phyloP scores from a whole-genome alignment of 92 coral and sea anemone species.

The Pocillopora meandrina region DNA sequence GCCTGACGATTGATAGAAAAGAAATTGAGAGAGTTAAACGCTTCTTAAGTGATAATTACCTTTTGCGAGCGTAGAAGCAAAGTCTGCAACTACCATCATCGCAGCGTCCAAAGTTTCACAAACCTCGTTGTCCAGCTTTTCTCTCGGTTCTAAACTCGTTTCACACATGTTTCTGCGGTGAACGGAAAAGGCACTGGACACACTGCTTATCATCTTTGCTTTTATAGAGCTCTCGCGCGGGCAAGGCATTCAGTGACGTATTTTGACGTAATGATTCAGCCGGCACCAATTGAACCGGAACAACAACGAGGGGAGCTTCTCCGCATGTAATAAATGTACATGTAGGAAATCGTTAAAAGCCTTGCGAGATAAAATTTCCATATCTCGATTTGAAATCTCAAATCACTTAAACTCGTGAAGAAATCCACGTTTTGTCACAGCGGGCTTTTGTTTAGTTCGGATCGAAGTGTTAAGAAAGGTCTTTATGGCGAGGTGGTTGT shows the following conservation, averaged over 20 bases:
- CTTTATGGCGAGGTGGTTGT: background rate
- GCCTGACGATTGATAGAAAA: no score
- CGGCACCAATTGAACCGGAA: conserved; percentile 24
- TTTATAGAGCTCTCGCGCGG: conserved; percentile 13
- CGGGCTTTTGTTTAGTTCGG: background rate
- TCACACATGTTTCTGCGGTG: conserved; percentile 9
- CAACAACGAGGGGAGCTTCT: no score
- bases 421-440: background rate
- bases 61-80: conserved; percentile 47
- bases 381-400: background rate
- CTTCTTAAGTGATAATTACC: conserved; percentile 24
- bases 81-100: conserved; percentile 46
- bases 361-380: background rate
- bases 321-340: background rate
- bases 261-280: conserved; percentile 11
- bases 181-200: background rate
- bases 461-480: background rate
- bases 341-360: background rate
- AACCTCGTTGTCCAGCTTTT: background rate
- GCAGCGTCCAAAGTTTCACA: conserved; percentile 31
- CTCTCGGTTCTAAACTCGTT: background rate
- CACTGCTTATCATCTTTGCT: no score
- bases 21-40: background rate
- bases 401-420: conserved; percentile 2
- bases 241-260: conserved; percentile 8